Base-by-base conservation (phyloP, 37 sponge, comb jelly and placozoan species). In the Hexactinellida sp. region DNA sequence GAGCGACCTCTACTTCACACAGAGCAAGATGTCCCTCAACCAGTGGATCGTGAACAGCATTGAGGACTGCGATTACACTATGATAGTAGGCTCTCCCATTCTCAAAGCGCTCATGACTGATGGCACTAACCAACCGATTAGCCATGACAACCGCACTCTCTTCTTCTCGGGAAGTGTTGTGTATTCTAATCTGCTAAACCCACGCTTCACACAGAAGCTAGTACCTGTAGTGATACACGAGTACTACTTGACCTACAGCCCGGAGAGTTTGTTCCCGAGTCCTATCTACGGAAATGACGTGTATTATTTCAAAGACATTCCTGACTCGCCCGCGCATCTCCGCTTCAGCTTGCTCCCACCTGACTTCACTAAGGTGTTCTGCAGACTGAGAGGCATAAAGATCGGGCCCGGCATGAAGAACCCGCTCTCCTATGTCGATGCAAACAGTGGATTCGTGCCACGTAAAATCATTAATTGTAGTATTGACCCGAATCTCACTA, bases 41-140 rank as follows among this genome's bases (percentile, higher is more conserved):
- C 76, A 63, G 13, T 63, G 76, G 76, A 63, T 63, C 3, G 76
- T 63, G 76, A 10, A 63, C 34, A 32, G 76, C 34, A 25, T 63
- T 10, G 76, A 63, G 76, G 13, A 63, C 30, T 63, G 76, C 34
- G 76, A 63, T n/a, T 63, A 63, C 76, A 63, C 76, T 10, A 63
- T 63, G 76, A 63, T 63, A 63, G 76, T 63, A 63, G 76, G 76
- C 5, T 63, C 76, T 10, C 76, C 76, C 30, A 63, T n/a, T 21
- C 76, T 63, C 3, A 63, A n/a, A n/a, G 76, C 21, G 3, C 30
- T 63, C 3, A 63, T 63, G 76, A 10, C 30, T 3, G 30, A 63
- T 28, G 76, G 76, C 25, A 3, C 3, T 5, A 63, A 10, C 30
- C 76, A 63, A 28, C 76, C 76, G 30, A 63, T 63, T n/a, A 63